Evolutionary conservation across 2,797 vertebrate genomes (phyloP), one percentile per base, ranked within the genome.

Genomic region (Halcyon leucocephala): DNA sequence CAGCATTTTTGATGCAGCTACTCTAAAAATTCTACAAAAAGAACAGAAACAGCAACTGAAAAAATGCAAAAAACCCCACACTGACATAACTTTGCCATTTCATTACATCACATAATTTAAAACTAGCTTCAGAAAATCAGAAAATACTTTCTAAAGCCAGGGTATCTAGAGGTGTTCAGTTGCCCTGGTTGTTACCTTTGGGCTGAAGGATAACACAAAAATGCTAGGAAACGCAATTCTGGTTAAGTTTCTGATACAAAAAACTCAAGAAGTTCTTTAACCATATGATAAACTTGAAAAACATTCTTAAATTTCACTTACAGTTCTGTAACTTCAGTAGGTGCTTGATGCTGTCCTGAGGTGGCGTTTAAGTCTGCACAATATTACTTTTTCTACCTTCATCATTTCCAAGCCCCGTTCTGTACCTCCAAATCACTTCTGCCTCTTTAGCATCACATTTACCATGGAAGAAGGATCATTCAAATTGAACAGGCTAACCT

Each of bases 131-230:
- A 80, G 64, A 72, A 83, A 88, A 69, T 0, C 62, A 13, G 37
- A 46, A 90, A 69, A 19, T 28, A 31, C 12, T 58, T 90, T 78
- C 18, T n/a, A 54, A 72, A 88, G 31, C 22, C 39, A 64, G 55
- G 20, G 7, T 22, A 54, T 51, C 52, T 31, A 33, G n/a, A 58
- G 10, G 35, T 28, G 8, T 33, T 55, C 49, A 66, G 29, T 37
- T 29, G 52, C 22, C 26, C 5, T 0, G 0, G n/a, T 26, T 51
- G 12, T 58, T 61, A 77, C 22, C 19, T 39, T 12, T 20, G 52
- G 14, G 64, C 37, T 74, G 70, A 66, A 70, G 16, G 5, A 37
- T 9, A 6, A 26, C 46, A 76, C 29, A 79, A 72, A 90, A 93
- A 54, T 8, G 7, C 13, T 19, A 37, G 10, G 4, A 29, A 2